A percentile compares a stretch with the other conserved stretches of the same genome.
phyloP scores from a whole-genome alignment of 2,888 invertebrate species.

The Ochlodes sylvanus region DNA sequence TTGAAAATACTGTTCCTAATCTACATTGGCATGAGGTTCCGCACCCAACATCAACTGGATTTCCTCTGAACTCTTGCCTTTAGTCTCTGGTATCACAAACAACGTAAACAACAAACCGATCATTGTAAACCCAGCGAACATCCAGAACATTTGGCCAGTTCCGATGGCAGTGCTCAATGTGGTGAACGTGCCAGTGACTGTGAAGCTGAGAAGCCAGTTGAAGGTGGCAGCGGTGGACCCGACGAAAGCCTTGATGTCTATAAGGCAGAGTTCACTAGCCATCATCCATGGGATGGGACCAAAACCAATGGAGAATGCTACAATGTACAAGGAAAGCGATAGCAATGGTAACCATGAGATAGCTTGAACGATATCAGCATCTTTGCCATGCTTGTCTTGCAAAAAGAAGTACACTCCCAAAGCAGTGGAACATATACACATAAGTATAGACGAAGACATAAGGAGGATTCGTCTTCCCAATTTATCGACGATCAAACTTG shows the following conservation, averaged over 20 bases:
- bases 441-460: constrained; percentile 88
- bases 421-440: constrained; percentile 89
- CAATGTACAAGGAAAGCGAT: constrained; percentile 90
- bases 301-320: constrained; percentile 92
- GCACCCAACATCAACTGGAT: constrained; percentile 84
- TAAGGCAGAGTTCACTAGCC: constrained; percentile 91
- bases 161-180: constrained; percentile 85
- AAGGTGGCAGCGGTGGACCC: constrained; percentile 91
- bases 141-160: constrained; percentile 88
- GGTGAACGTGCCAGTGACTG: constrained; percentile 90
- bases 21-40: constrained; percentile 53
- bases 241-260: constrained; percentile 91
- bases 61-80: constrained; percentile 89
- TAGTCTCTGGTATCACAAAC: constrained; percentile 88
- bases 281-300: constrained; percentile 96
- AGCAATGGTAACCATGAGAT: constrained; percentile 91
- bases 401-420: constrained; percentile 89
- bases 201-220: constrained; percentile 93
- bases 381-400: constrained; percentile 60
- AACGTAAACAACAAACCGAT: constrained; percentile 88
- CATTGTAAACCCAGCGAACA: constrained; percentile 88
- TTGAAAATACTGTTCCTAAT: constrained; percentile 62
- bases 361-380: constrained; percentile 69
- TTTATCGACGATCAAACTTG: constrained; percentile 92
- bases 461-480: constrained; percentile 92